A percentile compares a stretch with the other conserved stretches of the same genome.
phyloP scores from a whole-genome alignment of 2,113 vertebrate species.

The Varanus komodoensis region DNA sequence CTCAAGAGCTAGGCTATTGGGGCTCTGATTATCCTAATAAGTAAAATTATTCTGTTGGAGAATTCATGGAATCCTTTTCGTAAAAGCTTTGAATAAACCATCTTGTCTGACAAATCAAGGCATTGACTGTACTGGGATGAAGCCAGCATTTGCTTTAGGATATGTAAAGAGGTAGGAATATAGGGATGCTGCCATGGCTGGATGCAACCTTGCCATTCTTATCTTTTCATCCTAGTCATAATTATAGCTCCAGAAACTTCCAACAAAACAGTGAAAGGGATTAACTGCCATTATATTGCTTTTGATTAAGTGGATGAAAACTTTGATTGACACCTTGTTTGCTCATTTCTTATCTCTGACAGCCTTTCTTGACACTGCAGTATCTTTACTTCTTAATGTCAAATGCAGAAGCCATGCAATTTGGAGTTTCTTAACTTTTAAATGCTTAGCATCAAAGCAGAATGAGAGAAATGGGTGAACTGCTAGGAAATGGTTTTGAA shows the following conservation, averaged over 20 bases:
- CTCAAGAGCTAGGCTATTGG: background rate
- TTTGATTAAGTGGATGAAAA: constrained; percentile 11
- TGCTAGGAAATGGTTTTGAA: background rate
- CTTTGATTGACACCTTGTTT: constrained; percentile 4
- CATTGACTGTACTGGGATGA: background rate
- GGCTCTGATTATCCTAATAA: background rate
- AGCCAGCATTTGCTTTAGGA: background rate
- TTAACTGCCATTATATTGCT: background rate
- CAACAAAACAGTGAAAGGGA: constrained; percentile 6
- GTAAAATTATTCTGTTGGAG: background rate
- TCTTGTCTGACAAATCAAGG: background rate
- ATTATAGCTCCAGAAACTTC: constrained; percentile 16
- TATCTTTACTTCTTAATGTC: rapidly evolving
- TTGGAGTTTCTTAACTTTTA: background rate
- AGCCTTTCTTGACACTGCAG: background rate
- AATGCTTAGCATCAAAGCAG: background rate
- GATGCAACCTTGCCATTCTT: background rate
- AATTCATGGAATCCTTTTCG: background rate
- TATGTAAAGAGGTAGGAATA: background rate
- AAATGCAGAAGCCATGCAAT: background rate
- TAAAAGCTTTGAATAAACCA: background rate
- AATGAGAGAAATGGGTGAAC: background rate
- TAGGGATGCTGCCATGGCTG: background rate
- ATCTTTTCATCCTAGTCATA: constrained; percentile 19
- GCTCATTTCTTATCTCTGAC: background rate